These are phyloP conservation scores for Ennomos fuscantarius DNA, from an alignment of 2,888 invertebrate genomes.

Conservation along the genomic window DNA sequence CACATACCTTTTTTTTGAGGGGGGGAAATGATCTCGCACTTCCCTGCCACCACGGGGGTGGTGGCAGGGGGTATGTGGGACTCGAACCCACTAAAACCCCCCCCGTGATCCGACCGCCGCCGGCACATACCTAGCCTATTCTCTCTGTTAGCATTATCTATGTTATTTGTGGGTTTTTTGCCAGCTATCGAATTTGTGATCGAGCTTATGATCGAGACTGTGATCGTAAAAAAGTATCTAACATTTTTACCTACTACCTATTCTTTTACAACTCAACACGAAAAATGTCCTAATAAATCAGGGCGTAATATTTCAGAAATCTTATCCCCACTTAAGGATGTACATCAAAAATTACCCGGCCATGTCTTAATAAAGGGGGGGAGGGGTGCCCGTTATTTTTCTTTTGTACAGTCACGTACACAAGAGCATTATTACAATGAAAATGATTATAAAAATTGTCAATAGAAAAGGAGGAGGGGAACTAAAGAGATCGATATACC, in stretches of 20 bases:
- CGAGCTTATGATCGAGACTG: no score
- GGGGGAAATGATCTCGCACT: no score
- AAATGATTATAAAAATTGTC: background rate
- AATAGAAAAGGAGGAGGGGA: background rate
- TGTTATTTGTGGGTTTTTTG: no score
- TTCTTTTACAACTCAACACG: conserved; percentile 20
- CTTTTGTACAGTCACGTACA: conserved; percentile 39
- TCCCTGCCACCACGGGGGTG: no score
- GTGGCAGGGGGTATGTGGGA: no score
- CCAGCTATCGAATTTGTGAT: no score
- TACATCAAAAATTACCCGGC: conserved; percentile 52
- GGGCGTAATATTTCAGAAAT: conserved; percentile 29
- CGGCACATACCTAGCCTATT: no score
- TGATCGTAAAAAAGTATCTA: background rate
- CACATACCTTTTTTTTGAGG: no score
- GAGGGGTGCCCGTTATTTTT: conserved; percentile 50
- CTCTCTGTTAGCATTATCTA: no score
- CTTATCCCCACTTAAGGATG: conserved; percentile 25
- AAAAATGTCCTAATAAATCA: conserved; percentile 22
- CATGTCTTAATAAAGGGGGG: conserved; percentile 54
- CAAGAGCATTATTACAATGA: background rate
- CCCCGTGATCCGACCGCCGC: no score
- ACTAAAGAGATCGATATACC: no score
- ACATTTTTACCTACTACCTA: conserved; percentile 4
- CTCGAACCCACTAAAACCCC: no score